A percentile compares a stretch with the other conserved stretches of the same genome.
phyloP scores from a whole-genome alignment of 1,140 invertebrate species.

The Oscheius sp. region DNA sequence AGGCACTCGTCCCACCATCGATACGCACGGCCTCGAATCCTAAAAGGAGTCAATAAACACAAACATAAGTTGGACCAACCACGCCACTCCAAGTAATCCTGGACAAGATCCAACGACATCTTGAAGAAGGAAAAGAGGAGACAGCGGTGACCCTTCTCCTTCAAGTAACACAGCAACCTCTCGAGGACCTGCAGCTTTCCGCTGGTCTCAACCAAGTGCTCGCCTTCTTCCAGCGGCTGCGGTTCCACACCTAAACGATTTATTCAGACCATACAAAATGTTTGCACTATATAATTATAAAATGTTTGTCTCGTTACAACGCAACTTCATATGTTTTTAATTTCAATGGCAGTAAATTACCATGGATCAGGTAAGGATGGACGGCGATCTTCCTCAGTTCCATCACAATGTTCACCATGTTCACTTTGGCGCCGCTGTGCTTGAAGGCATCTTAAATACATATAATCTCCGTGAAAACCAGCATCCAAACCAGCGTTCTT shows the following conservation, averaged over 20 bases:
- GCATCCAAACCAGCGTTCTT: constrained; percentile 10
- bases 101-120: constrained; percentile 96
- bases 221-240: constrained; percentile 18
- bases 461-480: not conserved
- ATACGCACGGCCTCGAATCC: not conserved
- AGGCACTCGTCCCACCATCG: too few species aligned
- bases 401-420: constrained; percentile 4
- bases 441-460: constrained; percentile 14
- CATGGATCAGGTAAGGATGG: constrained; percentile 20
- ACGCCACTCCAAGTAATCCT: constrained; percentile 88
- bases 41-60: too few species aligned
- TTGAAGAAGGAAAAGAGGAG: constrained; percentile 99
- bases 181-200: constrained; percentile 97
- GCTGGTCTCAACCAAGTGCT: constrained; percentile 7
- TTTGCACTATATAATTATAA: not conserved
- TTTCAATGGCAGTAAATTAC: too few species aligned
- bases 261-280: too few species aligned
- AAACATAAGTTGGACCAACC: too few species aligned
- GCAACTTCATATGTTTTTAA: too few species aligned
- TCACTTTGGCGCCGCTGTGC: not conserved
- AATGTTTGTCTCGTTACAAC: too few species aligned
- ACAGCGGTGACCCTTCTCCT: constrained; percentile 82
- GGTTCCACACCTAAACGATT: constrained; percentile 9
- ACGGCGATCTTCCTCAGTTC: constrained; percentile 6
- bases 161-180: constrained; percentile 90